phyloP scores from a whole-genome alignment of 2,888 invertebrate species.

The Andrena hattorfiana region DNA sequence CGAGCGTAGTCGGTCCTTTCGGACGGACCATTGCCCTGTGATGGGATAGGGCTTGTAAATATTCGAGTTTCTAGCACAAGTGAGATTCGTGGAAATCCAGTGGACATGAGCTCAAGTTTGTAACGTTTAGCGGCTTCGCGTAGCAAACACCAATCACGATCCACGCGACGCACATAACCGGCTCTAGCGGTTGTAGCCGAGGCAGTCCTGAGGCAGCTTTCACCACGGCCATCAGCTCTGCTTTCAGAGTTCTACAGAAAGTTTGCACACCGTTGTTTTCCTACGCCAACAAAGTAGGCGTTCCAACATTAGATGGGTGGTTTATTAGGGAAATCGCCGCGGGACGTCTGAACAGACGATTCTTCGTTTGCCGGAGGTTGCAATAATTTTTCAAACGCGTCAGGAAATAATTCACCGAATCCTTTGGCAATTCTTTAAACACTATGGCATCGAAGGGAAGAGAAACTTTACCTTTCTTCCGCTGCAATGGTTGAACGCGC shows the following conservation, averaged over 20 bases:
- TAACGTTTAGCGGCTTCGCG: conserved; percentile 15
- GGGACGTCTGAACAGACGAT: neutral
- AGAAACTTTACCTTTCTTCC: neutral
- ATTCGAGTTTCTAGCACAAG: conserved; percentile 32
- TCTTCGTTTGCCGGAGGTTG: neutral
- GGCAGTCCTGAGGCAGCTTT: conserved; percentile 28
- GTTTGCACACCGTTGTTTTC: conserved; percentile 27
- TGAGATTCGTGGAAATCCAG: conserved; percentile 3
- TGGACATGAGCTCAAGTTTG: conserved; percentile 4
- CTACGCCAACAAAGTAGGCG: neutral
- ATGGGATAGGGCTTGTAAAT: conserved; percentile 60
- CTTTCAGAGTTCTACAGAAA: conserved; percentile 50
- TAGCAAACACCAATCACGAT: conserved; percentile 15
- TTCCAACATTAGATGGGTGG: neutral
- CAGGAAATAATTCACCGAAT: neutral
- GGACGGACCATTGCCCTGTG: conserved; percentile 24
- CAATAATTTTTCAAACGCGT: neutral
- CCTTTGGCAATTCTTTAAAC: conserved; percentile 33
- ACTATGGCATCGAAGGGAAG: conserved; percentile 13
- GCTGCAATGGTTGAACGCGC: neutral
- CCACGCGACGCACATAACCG: conserved; percentile 33
- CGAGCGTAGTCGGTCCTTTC: conserved; percentile 20
- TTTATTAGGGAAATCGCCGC: neutral
- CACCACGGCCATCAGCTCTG: conserved; percentile 58
- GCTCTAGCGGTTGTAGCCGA: conserved; percentile 8